Evolutionary conservation across 2,797 vertebrate species (phyloP), one percentile per base, ranked within the genome.

Genomic region (Oreonectes daqikongensis): DNA sequence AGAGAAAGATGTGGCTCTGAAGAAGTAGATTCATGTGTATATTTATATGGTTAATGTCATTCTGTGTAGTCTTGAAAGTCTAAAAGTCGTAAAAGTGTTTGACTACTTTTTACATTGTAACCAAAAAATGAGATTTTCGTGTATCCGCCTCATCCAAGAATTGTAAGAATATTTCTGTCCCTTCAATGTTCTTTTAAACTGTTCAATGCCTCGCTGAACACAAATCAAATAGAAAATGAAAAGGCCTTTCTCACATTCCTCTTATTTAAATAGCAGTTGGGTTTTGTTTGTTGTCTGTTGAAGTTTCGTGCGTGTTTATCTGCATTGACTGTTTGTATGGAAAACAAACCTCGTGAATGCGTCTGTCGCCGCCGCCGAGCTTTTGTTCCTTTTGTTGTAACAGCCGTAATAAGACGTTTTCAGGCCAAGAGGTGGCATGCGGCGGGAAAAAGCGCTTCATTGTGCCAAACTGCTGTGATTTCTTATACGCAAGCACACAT

Each of bases 311-410:
- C 22, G 15, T 57, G 22, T 59, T 59, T 30, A 59, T 59, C 53
- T 42, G 20, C 42, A 26, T 24, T 5, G 42, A 69, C 53, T 69
- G 74, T 69, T 60, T 69, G 55, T 66, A 48, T 28, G 24, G 55
- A 65, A 46, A 35, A 60, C 57, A 60, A 60, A 60, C 26, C 14
- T 20, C 3, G 20, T 53, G 50, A 5, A n/a, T 15, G 38, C 5
- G 14, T 68, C 64, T 60, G 73, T 48, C 53, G 35, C 5, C 7
- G 9, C 17, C 17, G 28, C 15, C 63, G 20, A 26, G 50, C 26
- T 67, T 75, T 76, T 59, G 28, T 69, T 69, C 65, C 53, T 30
- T 48, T 69, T 76, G 65, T 76, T 42, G 68, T 68, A 57, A 57
- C 52, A n/a, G 65, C 53, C 52, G 14, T 69, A 69, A 69, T 69